These are phyloP conservation scores for Natator depressus DNA, from an alignment of 2,113 vertebrate genomes.

Conservation along the genomic window DNA sequence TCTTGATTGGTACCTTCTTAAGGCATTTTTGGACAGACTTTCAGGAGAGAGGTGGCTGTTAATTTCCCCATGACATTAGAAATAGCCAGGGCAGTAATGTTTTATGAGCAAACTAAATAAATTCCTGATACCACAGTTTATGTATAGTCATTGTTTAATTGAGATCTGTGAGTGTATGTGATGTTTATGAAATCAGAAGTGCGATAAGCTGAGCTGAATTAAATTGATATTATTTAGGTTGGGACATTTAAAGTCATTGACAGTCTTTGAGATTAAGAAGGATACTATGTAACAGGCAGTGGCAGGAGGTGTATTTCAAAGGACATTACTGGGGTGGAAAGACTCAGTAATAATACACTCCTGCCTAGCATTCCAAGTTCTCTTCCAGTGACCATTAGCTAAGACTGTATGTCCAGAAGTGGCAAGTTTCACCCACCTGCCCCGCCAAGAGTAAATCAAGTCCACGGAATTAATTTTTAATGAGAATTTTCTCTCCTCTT, in stretches of 20 bases:
- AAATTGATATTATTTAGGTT: background rate
- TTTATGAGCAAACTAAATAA: slow-evolving; percentile 4
- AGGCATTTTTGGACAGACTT: slow-evolving; percentile 44
- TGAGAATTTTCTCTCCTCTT: background rate
- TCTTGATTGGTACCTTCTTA: background rate
- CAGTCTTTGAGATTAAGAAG: background rate
- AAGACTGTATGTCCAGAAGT: background rate
- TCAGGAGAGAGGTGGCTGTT: slow-evolving; percentile 36
- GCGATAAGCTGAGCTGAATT: slow-evolving; percentile 8
- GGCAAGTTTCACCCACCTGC: background rate
- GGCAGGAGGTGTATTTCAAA: background rate
- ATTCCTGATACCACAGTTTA: slow-evolving; percentile 10
- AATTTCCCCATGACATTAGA: slow-evolving; percentile 44
- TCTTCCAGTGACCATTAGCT: fast-evolving
- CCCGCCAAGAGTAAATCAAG: background rate
- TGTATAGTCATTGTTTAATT: background rate
- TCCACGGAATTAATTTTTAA: background rate
- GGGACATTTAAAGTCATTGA: slow-evolving; percentile 19
- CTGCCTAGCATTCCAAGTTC: background rate
- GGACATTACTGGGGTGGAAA: background rate
- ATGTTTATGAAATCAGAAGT: slow-evolving; percentile 32
- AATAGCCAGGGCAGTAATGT: slow-evolving; percentile 45
- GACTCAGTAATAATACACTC: background rate
- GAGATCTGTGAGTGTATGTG: slow-evolving; percentile 7
- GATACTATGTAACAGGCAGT: background rate